These are phyloP conservation scores for Grammomys surdaster DNA, from an alignment of 2,113 vertebrate genomes.

Conservation along the genomic window DNA sequence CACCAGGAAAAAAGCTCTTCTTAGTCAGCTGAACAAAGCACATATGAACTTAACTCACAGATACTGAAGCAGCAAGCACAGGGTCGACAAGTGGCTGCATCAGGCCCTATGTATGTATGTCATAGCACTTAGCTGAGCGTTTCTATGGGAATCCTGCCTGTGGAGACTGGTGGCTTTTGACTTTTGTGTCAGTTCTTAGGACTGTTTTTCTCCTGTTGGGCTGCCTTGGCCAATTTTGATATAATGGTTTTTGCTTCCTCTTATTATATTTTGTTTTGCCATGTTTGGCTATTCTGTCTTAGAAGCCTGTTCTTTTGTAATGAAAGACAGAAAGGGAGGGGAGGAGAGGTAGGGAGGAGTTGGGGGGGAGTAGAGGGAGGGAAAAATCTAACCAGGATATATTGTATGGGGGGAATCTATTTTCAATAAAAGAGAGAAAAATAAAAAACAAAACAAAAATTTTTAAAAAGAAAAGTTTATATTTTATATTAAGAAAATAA, in stretches of 20 bases:
- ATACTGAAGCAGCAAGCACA: neutral
- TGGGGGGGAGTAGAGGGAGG: neutral
- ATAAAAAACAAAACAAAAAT: neutral
- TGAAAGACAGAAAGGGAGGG: neutral
- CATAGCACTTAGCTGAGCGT: neutral
- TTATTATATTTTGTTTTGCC: neutral
- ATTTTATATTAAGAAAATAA: conserved; percentile 39
- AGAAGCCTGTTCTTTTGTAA: neutral
- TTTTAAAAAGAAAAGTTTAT: neutral
- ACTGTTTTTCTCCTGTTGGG: neutral
- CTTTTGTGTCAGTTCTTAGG: neutral
- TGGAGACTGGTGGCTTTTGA: neutral
- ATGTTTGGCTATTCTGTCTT: neutral
- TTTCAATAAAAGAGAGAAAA: neutral
- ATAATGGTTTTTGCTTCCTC: neutral
- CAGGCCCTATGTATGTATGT: neutral
- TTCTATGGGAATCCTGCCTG: neutral
- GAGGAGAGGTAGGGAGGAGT: neutral
- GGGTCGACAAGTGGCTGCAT: neutral
- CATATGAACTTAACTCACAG: neutral
- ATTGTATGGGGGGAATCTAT: neutral
- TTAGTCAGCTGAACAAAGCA: neutral
- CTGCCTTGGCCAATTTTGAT: neutral
- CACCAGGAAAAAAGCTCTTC: neutral
- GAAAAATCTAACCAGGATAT: too few relatives aligned